Base-by-base conservation (phyloP, 2,797 vertebrate species). In the Chelon labrosus region DNA sequence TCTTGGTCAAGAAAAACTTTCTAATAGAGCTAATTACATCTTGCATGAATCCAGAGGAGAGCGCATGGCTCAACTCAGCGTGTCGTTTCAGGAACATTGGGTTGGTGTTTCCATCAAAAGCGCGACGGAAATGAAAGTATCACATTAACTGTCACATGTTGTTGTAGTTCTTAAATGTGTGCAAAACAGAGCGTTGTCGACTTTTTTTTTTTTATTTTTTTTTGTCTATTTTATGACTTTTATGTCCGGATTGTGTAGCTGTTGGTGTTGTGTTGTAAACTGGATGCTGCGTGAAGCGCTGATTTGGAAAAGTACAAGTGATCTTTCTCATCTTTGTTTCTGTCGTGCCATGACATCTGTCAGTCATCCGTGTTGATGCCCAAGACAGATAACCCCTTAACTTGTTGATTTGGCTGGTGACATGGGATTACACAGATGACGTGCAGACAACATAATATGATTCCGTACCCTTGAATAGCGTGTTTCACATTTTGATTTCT, bases 11-110 rank as follows among this genome's bases (percentile, higher is more conserved):
- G 22, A 25, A 9, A 2, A 19, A 49, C 47, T 50, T 50, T 22
- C 4, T 50, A 22, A 19, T 11, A 47, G 7, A 47, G n/a, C 17
- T 44, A 19, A 47, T 46, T n/a, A 4, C 17, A 17, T 0, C 8
- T 46, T 8, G 44, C 44, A 3, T 50, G 10, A 31, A 16, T 44
- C 2, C 54, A 57, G 16, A 55, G 10, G 19, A 57, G 51, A 60
- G 52, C 19, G 22, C 47, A 51, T 31, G 55, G 31, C 27, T 25
- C 19, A 64, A 71, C 60, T 75, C 72, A 54, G 5, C 7, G 19
- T 16, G 7, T 19, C 31, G 22, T 14, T 31, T 17, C 12, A n/a
- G 12, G 31, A 31, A 3, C 41, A 4, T 1, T 1, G 3, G 2
- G 5, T 20, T 60, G 14, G 37, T n/a, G 53, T 56, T 41, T 47